phyloP scores from a whole-genome alignment of 1,140 invertebrate genomes.

The Lordiphosa collinella region DNA sequence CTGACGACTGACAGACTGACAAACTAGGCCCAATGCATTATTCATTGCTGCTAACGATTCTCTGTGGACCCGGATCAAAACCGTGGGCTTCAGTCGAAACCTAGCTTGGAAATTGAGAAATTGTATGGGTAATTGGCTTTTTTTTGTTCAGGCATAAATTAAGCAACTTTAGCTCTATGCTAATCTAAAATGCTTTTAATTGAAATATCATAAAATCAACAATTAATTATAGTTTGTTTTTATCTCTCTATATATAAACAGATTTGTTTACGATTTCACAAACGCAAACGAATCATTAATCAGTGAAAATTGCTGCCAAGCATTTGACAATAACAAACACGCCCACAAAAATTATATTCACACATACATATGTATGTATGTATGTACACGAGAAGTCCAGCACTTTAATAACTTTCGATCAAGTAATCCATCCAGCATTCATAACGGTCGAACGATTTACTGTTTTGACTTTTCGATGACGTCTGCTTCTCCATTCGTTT shows the following conservation, averaged over 20 bases:
- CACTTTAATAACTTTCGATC: background rate
- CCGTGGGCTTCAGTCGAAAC: too few species aligned
- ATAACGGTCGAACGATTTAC: too few species aligned
- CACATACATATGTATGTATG: background rate
- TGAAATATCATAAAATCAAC: slow-evolving; percentile 43
- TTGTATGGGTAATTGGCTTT: background rate
- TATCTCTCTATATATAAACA: slow-evolving; percentile 3
- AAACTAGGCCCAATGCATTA: slow-evolving; percentile 36
- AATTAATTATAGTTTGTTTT: slow-evolving; percentile 25
- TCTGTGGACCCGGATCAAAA: slow-evolving; percentile 24
- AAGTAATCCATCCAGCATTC: background rate
- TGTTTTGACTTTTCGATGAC: too few species aligned
- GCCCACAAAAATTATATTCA: slow-evolving; percentile 14
- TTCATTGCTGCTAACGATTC: slow-evolving; percentile 27
- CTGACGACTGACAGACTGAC: slow-evolving; percentile 6
- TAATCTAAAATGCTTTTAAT: slow-evolving; percentile 40
- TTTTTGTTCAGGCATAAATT: slow-evolving; percentile 22
- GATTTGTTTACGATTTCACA: slow-evolving; percentile 40
- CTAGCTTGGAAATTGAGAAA: slow-evolving; percentile 3
- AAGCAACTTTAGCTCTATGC: slow-evolving; percentile 28
- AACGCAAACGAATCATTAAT: slow-evolving; percentile 44
- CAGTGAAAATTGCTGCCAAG: slow-evolving; percentile 40
- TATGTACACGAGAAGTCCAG: background rate
- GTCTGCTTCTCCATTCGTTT: background rate
- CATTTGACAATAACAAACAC: slow-evolving; percentile 41